A percentile compares a stretch with the other conserved stretches of the same genome.
Evolutionary conservation across 1,140 invertebrate genomes (phyloP).

Genomic region (Cydia amplana): DNA sequence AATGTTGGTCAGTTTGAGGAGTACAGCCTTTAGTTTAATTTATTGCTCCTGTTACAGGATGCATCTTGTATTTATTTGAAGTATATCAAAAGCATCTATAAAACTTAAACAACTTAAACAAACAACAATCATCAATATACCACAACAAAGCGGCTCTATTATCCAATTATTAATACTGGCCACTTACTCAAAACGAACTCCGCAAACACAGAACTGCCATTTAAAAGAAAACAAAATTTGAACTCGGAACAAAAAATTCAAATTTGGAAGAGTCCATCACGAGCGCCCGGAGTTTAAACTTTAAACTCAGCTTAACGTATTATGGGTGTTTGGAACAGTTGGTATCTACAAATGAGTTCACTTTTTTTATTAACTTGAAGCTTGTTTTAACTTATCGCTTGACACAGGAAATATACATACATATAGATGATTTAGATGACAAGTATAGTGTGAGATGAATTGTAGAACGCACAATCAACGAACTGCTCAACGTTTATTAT

Average conservation of each 20-base stretch:
- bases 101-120: not conserved
- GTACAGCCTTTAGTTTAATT: too few species aligned
- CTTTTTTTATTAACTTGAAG: not conserved
- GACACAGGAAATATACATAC: not conserved
- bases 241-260: constrained; percentile 12
- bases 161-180: constrained; percentile 5
- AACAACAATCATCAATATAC: not conserved
- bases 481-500: too few species aligned
- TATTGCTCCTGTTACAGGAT: too few species aligned
- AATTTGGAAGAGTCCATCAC: constrained; percentile 23
- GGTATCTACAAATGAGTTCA: not conserved
- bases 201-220: constrained; percentile 4
- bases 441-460: too few species aligned
- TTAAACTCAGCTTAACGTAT: constrained; percentile 73
- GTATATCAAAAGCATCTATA: not conserved
- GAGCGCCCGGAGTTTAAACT: constrained; percentile 47
- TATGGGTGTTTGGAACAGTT: constrained; percentile 61
- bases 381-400: constrained; percentile 54
- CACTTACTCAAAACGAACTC: not conserved
- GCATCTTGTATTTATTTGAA: too few species aligned
- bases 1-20: too few species aligned
- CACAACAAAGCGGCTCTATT: not conserved
- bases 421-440: too few species aligned
- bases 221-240: constrained; percentile 19
- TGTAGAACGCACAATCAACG: too few species aligned